phyloP scores from a whole-genome alignment of 2,113 vertebrate species.

The Protobothrops flavoviridis region DNA sequence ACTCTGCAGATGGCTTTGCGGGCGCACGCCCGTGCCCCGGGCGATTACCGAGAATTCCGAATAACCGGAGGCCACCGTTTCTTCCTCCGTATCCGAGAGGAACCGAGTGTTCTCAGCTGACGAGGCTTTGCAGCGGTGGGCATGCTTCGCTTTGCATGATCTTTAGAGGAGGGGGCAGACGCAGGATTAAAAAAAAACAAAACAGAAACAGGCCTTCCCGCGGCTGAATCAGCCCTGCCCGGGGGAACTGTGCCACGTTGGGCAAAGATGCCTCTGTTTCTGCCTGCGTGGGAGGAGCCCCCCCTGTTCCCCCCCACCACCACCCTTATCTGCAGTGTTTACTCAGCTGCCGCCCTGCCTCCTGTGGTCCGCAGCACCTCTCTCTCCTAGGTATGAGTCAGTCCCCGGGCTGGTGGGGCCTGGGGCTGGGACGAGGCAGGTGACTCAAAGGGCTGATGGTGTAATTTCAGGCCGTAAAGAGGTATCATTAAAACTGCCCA shows the following conservation, averaged over 20 bases:
- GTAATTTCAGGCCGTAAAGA: conserved; percentile 12
- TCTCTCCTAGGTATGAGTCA: neutral
- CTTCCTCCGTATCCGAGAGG: neutral
- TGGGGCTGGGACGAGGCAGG: conserved; percentile 3
- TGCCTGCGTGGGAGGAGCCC: neutral
- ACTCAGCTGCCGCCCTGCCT: conserved; percentile 3
- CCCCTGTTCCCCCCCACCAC: neutral
- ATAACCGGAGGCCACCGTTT: accelerated
- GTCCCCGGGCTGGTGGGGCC: neutral
- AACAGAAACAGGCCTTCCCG: too few relatives aligned
- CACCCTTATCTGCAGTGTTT: neutral
- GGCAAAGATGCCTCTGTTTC: neutral
- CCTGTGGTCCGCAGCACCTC: neutral
- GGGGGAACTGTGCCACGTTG: neutral
- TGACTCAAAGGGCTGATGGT: conserved; percentile 5
- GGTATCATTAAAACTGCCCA: conserved; percentile 32
- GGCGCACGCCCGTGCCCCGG: too few relatives aligned
- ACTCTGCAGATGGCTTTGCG: neutral
- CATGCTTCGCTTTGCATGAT: neutral
- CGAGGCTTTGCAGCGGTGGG: too few relatives aligned
- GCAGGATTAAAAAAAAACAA: neutral
- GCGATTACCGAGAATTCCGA: too few relatives aligned
- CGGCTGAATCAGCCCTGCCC: too few relatives aligned
- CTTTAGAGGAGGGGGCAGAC: too few relatives aligned
- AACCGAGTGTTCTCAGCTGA: neutral